Conservation (phyloP, 2,797 vertebrate genomes). For the Morelia viridis region DNA sequence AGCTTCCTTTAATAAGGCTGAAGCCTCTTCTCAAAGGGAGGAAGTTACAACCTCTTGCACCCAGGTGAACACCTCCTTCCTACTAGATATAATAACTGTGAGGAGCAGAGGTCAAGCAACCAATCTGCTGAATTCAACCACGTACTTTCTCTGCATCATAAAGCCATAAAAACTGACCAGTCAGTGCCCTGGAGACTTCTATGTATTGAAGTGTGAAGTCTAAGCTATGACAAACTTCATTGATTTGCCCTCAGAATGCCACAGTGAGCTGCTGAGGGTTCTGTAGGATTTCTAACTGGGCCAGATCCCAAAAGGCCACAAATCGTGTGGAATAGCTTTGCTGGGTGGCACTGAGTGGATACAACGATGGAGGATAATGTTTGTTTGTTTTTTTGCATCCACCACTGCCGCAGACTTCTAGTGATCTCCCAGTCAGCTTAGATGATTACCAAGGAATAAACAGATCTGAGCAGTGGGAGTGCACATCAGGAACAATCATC, state of each 20-base stretch:
- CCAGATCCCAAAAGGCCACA: background rate
- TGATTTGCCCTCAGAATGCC: background rate
- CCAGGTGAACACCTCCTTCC: background rate
- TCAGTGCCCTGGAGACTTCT: background rate
- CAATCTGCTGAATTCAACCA: background rate
- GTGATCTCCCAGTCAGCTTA: background rate
- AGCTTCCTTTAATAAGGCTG: background rate
- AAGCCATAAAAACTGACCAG: background rate
- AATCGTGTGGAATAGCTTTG: background rate
- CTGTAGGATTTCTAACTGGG: background rate
- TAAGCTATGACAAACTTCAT: background rate
- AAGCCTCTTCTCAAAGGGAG: background rate
- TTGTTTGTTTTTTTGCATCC: background rate
- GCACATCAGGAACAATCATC: background rate
- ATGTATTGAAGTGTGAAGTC: background rate
- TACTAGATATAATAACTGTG: background rate
- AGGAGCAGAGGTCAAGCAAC: background rate
- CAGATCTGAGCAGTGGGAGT: background rate
- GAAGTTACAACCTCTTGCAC: background rate
- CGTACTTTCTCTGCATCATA: background rate
- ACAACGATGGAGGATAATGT: background rate
- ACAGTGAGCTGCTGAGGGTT: background rate
- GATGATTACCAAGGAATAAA: background rate
- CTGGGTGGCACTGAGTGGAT: background rate
- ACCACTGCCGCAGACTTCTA: background rate